These are phyloP conservation scores for Acropternis orthonyx DNA, from an alignment of 2,797 vertebrate species.

Conservation along the genomic window DNA sequence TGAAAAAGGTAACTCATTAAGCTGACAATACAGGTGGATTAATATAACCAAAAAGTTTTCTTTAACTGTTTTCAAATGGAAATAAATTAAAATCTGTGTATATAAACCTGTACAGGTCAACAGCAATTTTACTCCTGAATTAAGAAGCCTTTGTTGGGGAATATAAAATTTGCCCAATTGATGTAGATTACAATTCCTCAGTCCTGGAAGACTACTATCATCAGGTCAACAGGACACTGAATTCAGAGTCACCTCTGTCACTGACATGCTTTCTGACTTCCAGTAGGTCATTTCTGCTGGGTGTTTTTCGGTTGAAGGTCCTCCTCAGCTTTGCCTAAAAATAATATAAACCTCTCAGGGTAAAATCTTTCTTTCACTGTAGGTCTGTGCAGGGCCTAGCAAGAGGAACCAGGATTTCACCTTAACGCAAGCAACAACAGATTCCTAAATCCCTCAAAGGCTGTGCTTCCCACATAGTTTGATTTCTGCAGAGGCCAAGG, in stretches of 20 bases:
- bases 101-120: neutral
- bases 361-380: neutral
- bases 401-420: neutral
- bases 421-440: neutral
- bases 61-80: neutral
- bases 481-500: neutral
- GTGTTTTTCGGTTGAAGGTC: neutral
- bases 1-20: neutral
- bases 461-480: neutral
- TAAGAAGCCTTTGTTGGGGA: neutral
- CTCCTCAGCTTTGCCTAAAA: neutral
- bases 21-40: neutral
- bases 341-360: neutral
- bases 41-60: neutral
- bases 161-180: neutral
- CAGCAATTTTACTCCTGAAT: neutral
- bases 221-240: neutral
- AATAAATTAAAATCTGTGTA: neutral
- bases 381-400: neutral
- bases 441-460: neutral
- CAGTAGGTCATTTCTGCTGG: neutral
- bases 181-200: neutral
- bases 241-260: neutral
- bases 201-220: neutral
- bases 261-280: neutral